Evolutionary conservation across 2,113 vertebrate genomes (phyloP).

Genomic region (Chaetorhynchus papuensis): DNA sequence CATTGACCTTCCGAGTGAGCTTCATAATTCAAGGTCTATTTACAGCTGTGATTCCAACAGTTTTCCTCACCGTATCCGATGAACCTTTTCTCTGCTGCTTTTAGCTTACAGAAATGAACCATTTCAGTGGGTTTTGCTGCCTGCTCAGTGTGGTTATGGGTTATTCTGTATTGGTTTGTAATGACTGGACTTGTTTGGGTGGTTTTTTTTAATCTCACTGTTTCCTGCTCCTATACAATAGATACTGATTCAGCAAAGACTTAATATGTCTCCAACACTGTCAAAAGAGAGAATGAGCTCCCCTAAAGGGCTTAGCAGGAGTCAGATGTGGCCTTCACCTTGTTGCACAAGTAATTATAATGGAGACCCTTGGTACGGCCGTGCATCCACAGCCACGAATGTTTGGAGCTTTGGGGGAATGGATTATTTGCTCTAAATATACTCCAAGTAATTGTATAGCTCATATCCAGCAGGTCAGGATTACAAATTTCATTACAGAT

Average conservation of each 20-base stretch:
- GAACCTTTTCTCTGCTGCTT: background rate
- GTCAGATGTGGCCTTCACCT: slow-evolving; percentile 13
- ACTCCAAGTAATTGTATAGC: slow-evolving; percentile 74
- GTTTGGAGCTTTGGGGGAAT: slow-evolving; percentile 63
- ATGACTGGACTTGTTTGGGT: background rate
- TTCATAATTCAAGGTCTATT: fast-evolving
- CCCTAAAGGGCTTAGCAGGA: slow-evolving; percentile 14
- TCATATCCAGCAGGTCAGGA: slow-evolving; percentile 78
- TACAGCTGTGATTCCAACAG: background rate
- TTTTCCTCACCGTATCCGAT: fast-evolving
- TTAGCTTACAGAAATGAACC: background rate
- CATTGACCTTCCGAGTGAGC: background rate
- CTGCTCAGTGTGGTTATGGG: background rate
- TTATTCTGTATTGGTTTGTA: background rate
- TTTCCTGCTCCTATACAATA: background rate
- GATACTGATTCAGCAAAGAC: background rate
- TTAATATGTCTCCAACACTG: background rate
- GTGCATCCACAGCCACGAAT: slow-evolving; percentile 52
- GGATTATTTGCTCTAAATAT: slow-evolving; percentile 74
- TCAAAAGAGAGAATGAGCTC: background rate
- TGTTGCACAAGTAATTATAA: slow-evolving; percentile 46
- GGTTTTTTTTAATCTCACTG: background rate
- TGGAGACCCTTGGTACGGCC: slow-evolving; percentile 26
- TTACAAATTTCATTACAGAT: slow-evolving; percentile 79
- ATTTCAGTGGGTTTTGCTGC: background rate